These are phyloP conservation scores for Anolis carolinensis DNA, from an alignment of 2,113 vertebrate species.

Conservation along the genomic window DNA sequence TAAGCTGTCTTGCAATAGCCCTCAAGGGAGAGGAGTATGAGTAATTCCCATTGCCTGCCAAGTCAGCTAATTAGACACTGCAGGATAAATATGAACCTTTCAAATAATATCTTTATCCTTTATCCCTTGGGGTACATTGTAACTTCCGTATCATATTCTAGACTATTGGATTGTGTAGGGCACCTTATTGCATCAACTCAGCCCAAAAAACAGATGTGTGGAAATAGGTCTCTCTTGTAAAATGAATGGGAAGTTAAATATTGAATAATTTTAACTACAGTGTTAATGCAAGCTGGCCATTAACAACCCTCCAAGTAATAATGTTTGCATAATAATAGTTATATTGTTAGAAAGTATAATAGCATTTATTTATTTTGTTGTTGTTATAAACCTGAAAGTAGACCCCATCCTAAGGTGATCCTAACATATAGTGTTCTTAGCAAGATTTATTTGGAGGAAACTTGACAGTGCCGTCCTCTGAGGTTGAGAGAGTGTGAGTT, in stretches of 20 bases:
- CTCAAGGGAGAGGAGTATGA: constrained; percentile 48
- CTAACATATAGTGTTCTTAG: no score
- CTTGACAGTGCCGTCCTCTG: no score
- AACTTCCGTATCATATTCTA: constrained; percentile 14
- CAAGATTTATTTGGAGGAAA: no score
- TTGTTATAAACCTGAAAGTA: no score
- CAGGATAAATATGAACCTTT: background rate
- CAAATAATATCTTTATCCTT: background rate
- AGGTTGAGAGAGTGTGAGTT: no score
- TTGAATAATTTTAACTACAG: background rate
- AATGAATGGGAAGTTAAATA: background rate
- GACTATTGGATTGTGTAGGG: background rate
- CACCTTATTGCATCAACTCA: background rate
- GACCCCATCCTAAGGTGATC: no score
- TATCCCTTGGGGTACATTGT: background rate
- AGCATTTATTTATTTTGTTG: background rate
- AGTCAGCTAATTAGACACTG: constrained; percentile 7
- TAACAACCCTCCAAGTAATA: background rate
- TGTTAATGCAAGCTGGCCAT: background rate
- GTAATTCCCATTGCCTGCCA: constrained; percentile 52
- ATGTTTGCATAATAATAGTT: background rate
- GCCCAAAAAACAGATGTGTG: background rate
- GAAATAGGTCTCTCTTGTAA: background rate
- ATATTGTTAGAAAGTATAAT: background rate
- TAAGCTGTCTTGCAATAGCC: background rate